Percentiles rank a stretch among this genome's conserved stretches.
Evolutionary conservation across 2,797 vertebrate genomes (phyloP).

Genomic region (Rousettus madagascariensis): DNA sequence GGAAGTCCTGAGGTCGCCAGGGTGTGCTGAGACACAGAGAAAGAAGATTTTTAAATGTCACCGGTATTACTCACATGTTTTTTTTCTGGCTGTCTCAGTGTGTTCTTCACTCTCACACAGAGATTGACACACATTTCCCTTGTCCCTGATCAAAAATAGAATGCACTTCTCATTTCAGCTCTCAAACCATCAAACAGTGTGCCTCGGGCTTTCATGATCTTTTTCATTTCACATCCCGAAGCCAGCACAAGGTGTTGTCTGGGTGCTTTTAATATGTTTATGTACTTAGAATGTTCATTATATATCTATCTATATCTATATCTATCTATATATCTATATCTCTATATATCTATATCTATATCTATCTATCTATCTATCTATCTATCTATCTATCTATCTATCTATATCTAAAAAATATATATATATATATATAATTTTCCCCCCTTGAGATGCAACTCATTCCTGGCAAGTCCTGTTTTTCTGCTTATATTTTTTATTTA

Average conservation of each 20-base stretch:
- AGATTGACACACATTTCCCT: neutral
- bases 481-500: neutral
- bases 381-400: too few relatives aligned
- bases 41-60: slow-evolving; percentile 34
- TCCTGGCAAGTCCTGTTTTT: neutral
- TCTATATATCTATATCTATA: too few relatives aligned
- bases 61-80: slow-evolving; percentile 12
- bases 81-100: slow-evolving; percentile 22
- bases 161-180: neutral
- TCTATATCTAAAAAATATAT: too few relatives aligned
- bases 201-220: neutral
- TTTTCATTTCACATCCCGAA: neutral
- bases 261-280: neutral
- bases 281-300: neutral
- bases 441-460: neutral
- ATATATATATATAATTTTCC: neutral
- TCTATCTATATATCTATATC: too few relatives aligned
- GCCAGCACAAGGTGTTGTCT: neutral
- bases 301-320: neutral
- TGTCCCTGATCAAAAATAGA: slow-evolving; percentile 20
- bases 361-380: too few relatives aligned
- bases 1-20: neutral
- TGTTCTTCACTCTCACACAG: slow-evolving; percentile 2
- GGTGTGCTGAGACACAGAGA: neutral
- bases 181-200: neutral